A percentile compares a stretch with the other conserved stretches of the same genome.
Conservation (phyloP, 2,888 invertebrate genomes). For the Drosophila paracracens region DNA sequence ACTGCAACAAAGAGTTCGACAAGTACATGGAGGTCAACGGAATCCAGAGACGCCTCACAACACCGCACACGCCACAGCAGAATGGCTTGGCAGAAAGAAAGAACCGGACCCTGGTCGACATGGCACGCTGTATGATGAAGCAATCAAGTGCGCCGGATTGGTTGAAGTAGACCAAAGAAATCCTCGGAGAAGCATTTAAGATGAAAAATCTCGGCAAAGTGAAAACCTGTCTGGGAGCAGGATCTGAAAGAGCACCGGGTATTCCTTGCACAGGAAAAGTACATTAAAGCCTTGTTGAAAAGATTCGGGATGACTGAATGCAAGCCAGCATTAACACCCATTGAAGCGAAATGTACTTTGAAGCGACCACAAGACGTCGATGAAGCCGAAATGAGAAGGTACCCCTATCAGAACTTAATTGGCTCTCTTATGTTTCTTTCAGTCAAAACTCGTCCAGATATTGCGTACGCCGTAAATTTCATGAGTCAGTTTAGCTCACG, state of each 20-base stretch:
- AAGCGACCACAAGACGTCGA: background rate
- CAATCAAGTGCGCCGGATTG: background rate
- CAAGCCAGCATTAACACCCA: too few relatives aligned
- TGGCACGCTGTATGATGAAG: background rate
- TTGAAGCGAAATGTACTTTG: background rate
- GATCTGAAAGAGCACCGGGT: background rate
- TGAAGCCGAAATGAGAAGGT: background rate
- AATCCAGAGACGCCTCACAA: too few relatives aligned
- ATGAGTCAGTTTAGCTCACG: background rate
- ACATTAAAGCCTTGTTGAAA: background rate
- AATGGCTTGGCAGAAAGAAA: background rate
- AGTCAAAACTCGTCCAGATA: background rate
- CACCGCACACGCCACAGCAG: too few relatives aligned
- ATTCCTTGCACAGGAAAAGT: background rate
- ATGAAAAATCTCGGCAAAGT: background rate
- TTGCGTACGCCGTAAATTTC: background rate
- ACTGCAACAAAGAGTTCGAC: too few relatives aligned
- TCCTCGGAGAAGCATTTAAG: background rate
- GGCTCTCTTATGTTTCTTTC: background rate
- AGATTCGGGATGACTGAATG: conserved; percentile 14
- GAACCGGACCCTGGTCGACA: background rate
- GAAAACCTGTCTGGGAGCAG: conserved; percentile 3
- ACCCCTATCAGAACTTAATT: background rate
- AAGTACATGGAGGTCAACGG: too few relatives aligned
- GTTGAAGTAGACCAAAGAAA: background rate